Evolutionary conservation across 2,797 vertebrate species (phyloP), one percentile per base, ranked within the genome.

Genomic region (Protosalanx chinensis): DNA sequence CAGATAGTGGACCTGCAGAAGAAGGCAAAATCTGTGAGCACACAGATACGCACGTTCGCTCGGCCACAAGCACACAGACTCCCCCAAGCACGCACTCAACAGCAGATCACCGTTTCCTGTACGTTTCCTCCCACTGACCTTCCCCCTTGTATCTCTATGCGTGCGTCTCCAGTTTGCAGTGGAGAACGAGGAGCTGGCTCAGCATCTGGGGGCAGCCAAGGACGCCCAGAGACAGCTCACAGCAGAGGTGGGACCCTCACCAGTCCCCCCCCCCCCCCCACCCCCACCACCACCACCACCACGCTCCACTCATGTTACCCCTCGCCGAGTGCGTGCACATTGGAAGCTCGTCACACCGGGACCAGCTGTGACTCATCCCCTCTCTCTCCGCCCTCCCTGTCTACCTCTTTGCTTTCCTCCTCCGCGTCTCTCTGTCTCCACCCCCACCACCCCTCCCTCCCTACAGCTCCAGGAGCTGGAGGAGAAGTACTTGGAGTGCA

Each of bases 211-310:
- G 30, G 97, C 97, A 51, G 97, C 97, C 33, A 99, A 99, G 92
- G 97, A 98, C 71, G 97, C 97, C 51, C 97, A 99, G 81, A 92
- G 94, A 76, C 97, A 99, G 82, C 97, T 99, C 57, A 99, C 97
- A 2, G 91, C 91, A 0, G 97, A 99, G 92, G 97, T 97, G 85
- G 85, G 86, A 0, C 68, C 20, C n/a, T 18, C 65, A 6, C 23
- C 46, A 3, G 5, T 5, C 6, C 20, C 23, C 65, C 49, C 20
- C 30, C 20, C n/a, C 20, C 58, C 3, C 2, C 15, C 6, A 5
- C 58, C 3, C 2, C 15, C 6, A 5, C 35, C 6, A 29, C 41
- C 23, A 10, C 2, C 12, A 51, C 46, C 13, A 2, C 13, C 23
- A 0, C 65, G 16, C 46, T 5, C 20, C 5, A 16, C 51, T 16